Percentiles rank a stretch among this genome's conserved stretches.
phyloP scores from a whole-genome alignment of 2,797 vertebrate genomes.

The Gallinago stenura region DNA sequence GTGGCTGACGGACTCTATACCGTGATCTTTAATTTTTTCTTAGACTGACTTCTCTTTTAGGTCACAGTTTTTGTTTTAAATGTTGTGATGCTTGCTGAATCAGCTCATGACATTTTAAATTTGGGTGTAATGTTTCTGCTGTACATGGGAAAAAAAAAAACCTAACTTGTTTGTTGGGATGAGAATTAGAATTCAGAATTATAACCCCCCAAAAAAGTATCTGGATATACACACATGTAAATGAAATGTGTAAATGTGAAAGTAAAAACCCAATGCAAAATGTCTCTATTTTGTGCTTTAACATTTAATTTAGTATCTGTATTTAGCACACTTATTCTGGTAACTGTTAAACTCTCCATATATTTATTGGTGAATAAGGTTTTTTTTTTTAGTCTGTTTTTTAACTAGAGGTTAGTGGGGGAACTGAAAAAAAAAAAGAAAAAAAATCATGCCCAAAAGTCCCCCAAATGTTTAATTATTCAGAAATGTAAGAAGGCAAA shows the following conservation, averaged over 20 bases:
- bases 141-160: neutral
- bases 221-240: neutral
- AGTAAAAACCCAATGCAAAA: neutral
- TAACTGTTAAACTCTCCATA: neutral
- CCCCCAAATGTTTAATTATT: neutral
- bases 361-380: neutral
- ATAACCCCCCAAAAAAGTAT: neutral
- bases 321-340: slow-evolving; percentile 13
- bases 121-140: neutral
- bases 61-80: neutral
- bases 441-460: neutral
- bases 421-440: neutral
- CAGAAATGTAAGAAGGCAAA: neutral
- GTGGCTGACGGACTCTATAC: neutral
- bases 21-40: neutral
- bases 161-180: neutral
- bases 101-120: neutral
- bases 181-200: neutral
- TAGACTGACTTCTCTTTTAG: neutral
- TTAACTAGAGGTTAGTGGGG: neutral
- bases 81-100: neutral
- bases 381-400: neutral
- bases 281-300: neutral
- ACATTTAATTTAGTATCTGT: neutral
- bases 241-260: neutral